Conservation (phyloP, 1,140 invertebrate species). For the Trichonephila clavipes region DNA sequence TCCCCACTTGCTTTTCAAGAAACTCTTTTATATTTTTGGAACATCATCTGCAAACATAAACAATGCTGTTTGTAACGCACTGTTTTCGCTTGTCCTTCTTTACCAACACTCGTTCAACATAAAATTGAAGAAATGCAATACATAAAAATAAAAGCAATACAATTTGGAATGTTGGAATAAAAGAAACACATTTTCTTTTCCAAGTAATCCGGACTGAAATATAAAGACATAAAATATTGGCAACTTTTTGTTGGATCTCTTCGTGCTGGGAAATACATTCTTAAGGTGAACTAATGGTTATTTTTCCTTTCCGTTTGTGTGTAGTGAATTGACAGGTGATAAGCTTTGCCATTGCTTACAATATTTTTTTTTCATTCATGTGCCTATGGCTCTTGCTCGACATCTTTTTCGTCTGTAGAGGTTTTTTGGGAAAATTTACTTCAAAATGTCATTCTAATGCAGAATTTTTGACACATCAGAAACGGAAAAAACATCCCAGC, state of each 20-base stretch:
- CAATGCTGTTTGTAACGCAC: not conserved
- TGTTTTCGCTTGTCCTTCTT: not conserved
- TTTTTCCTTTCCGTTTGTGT: not conserved
- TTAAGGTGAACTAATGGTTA: conserved; percentile 6
- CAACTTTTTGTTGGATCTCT: not conserved
- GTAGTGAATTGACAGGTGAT: conserved; percentile 21
- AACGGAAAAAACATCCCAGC: not conserved
- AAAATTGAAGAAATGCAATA: not conserved
- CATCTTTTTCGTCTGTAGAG: not conserved
- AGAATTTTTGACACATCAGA: not conserved
- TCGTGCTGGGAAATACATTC: not conserved
- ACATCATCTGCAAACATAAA: not conserved
- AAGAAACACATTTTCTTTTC: conserved; percentile 10
- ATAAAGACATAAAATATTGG: conserved; percentile 13
- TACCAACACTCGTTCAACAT: not conserved
- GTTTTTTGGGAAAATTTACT: not conserved
- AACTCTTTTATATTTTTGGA: no score
- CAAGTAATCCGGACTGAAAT: not conserved
- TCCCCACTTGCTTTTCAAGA: no score
- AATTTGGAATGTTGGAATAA: conserved; percentile 15
- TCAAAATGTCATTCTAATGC: not conserved
- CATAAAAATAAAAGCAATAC: conserved; percentile 11
- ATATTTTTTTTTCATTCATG: not conserved
- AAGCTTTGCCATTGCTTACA: conserved; percentile 2
- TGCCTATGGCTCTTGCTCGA: not conserved